Evolutionary conservation across 2,888 invertebrate genomes (phyloP).

Genomic region (Papilio elwesi): DNA sequence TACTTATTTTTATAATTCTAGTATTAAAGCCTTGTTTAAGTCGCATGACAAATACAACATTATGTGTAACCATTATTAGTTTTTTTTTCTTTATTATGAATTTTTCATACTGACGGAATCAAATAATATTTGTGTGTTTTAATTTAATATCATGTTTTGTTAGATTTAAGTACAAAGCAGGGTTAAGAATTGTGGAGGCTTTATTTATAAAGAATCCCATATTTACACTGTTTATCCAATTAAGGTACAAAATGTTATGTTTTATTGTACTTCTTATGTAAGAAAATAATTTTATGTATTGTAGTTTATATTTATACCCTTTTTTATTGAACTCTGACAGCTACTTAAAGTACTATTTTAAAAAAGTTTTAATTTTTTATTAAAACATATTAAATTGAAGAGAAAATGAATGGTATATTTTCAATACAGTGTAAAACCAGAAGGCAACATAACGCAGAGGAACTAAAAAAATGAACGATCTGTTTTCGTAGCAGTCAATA

Average conservation of each 20-base stretch:
- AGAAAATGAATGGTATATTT: neutral
- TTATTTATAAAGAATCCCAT: constrained; percentile 43
- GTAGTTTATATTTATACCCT: neutral
- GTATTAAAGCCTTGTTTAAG: too few relatives aligned
- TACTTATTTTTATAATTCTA: neutral
- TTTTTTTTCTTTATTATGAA: neutral
- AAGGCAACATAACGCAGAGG: too few relatives aligned
- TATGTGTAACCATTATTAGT: neutral
- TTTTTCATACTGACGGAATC: neutral
- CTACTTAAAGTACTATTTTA: neutral
- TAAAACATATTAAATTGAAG: neutral
- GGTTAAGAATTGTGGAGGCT: constrained; percentile 49
- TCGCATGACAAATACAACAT: too few relatives aligned
- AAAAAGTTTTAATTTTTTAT: neutral
- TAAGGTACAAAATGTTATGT: constrained; percentile 46
- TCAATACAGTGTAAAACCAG: too few relatives aligned
- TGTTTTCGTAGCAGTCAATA: neutral
- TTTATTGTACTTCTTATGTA: constrained; percentile 37
- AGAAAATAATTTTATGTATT: constrained; percentile 21
- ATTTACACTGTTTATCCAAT: constrained; percentile 44
- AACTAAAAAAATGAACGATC: neutral
- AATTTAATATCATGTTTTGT: constrained; percentile 24
- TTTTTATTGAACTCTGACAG: neutral
- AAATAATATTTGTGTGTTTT: neutral
- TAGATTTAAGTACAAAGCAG: constrained; percentile 45